Base-by-base conservation (phyloP, 1,140 invertebrate species). In the Ruditapes philippinarum region DNA sequence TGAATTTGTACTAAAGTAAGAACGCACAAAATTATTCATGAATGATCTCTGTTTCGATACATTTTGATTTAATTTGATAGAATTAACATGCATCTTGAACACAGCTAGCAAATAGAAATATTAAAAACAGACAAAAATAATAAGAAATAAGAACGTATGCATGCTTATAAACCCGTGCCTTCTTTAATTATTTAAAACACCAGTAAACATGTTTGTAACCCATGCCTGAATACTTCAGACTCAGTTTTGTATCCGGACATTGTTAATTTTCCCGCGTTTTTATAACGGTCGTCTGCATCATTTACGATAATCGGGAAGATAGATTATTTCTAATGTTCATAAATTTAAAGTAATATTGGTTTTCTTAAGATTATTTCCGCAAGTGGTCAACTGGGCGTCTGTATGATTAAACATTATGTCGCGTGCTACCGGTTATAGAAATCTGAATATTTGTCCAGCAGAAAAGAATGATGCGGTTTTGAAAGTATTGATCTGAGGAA, bases 401-500 rank as follows among this genome's bases (percentile, higher is more conserved):
- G 11, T 45, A 31, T 76, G 73, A 76, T 76, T 76, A 49, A 76
- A 76, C 33, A 51, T 19, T 17, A 19, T 28, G 14, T 76, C n/a
- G 73, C 73, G 73, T 76, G 73, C 42, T 40, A 28, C 25, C 25
- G 33, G 40, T 33, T 42, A 49, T 51, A 51, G 12, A 22, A 49
- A 25, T 76, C 40, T 49, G 38, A 76, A 76, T 36, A 76, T 76
- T 51, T 31, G 42, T 40, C 51, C 73, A 40, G 51, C 42, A 17
- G 40, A 4, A 49, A 12, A 76, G 73, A 76, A 7, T 28, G 42
- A 45, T 76, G 4, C 78, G 42, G 40, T 85, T 85, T 85, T 85
- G 65, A 85, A 85, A 85, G 5, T 70, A 85, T 85, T 31, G 82
- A 85, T 54, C 82, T 11, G 19, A 36, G 11, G 14, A 1, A 19